phyloP scores from a whole-genome alignment of 2,113 vertebrate species.

The Chaenogobius annularis region DNA sequence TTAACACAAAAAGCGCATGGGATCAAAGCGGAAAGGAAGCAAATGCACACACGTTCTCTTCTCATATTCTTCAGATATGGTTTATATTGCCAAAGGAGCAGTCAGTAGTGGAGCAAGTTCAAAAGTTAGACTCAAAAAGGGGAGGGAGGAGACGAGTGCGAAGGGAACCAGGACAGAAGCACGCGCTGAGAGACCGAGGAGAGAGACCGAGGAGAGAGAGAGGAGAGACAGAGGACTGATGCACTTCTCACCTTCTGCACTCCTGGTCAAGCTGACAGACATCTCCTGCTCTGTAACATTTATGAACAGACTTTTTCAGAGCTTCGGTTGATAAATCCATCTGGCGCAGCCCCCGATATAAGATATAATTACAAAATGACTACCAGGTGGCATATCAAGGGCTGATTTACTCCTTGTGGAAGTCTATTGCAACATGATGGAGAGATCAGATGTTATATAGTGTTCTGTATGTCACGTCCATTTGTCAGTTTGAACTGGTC shows the following conservation, averaged over 20 bases:
- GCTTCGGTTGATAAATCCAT: slow-evolving; percentile 13
- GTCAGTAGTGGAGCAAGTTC: too few relatives aligned
- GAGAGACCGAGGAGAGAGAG: too few relatives aligned
- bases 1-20: too few relatives aligned
- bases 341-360: slow-evolving; percentile 7
- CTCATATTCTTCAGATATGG: too few relatives aligned
- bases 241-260: background rate
- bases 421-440: background rate
- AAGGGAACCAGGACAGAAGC: too few relatives aligned
- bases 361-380: background rate
- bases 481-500: slow-evolving; percentile 27
- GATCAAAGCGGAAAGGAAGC: too few relatives aligned
- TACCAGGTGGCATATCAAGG: background rate
- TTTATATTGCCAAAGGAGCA: too few relatives aligned
- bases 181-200: too few relatives aligned
- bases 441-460: slow-evolving; percentile 8
- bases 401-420: background rate
- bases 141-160: too few relatives aligned
- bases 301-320: slow-evolving; percentile 6
- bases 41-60: too few relatives aligned
- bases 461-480: slow-evolving; percentile 13
- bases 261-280: slow-evolving; percentile 8
- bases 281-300: slow-evolving; percentile 16
- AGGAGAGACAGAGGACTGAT: too few relatives aligned
- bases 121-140: too few relatives aligned